Conservation (phyloP, 2,888 invertebrate genomes). For the Tanypteryx hageni region DNA sequence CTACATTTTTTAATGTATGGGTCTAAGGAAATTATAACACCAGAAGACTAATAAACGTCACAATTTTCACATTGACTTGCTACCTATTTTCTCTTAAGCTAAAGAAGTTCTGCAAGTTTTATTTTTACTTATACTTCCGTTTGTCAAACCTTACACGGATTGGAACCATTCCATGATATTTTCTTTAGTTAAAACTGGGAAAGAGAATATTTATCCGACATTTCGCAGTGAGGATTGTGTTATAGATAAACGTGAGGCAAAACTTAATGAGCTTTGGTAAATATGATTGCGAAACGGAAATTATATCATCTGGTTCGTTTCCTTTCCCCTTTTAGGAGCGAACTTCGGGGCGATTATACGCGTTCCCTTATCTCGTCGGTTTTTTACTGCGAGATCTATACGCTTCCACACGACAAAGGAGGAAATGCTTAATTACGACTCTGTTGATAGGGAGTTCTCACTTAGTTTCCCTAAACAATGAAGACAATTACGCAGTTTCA, state of each 20-base stretch:
- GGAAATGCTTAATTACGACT: constrained; percentile 32
- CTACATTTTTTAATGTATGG: too few species aligned
- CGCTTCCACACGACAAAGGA: background rate
- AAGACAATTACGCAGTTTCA: background rate
- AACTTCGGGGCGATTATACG: constrained; percentile 8
- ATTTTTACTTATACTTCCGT: too few species aligned
- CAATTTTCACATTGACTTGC: too few species aligned
- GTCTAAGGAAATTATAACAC: too few species aligned
- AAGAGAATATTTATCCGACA: background rate
- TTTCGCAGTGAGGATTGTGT: background rate
- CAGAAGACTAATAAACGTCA: too few species aligned
- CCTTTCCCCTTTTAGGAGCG: constrained; percentile 6
- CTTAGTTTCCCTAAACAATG: background rate
- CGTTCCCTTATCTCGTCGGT: background rate
- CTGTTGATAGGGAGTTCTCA: background rate
- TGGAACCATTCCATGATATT: too few species aligned
- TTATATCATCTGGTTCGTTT: background rate
- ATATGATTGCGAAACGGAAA: constrained; percentile 28
- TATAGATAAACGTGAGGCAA: background rate
- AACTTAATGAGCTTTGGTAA: background rate
- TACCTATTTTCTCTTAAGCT: too few species aligned
- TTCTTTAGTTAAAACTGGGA: too few species aligned
- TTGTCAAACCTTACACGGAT: too few species aligned
- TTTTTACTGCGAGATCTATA: background rate
- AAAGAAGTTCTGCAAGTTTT: too few species aligned